phyloP scores from a whole-genome alignment of 1,140 invertebrate species.

The Himalopsyche phryganea region DNA sequence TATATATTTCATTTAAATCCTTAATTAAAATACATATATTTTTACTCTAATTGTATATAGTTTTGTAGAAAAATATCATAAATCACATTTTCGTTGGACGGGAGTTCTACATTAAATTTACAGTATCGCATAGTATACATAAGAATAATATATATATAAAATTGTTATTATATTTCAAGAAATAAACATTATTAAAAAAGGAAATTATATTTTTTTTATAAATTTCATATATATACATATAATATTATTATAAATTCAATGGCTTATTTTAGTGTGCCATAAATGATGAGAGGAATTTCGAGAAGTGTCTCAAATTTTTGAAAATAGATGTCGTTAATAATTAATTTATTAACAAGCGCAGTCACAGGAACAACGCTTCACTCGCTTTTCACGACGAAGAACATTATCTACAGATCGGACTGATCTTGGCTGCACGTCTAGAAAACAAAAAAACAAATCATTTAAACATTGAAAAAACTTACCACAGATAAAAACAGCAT shows the following conservation, averaged over 20 bases:
- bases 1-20: slow-evolving; percentile 12
- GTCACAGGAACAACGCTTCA: slow-evolving; percentile 61
- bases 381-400: slow-evolving; percentile 51
- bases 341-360: slow-evolving; percentile 52
- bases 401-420: slow-evolving; percentile 43
- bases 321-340: not conserved
- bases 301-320: too few species aligned
- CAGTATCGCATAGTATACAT: not conserved
- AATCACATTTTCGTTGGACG: slow-evolving; percentile 16
- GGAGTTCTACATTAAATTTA: slow-evolving; percentile 3
- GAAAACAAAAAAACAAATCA: slow-evolving; percentile 28
- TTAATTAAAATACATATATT: slow-evolving; percentile 12
- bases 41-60: slow-evolving; percentile 10
- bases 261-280: too few species aligned
- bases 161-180: too few species aligned
- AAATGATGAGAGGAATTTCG: too few species aligned
- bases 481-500: not conserved
- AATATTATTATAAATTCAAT: too few species aligned
- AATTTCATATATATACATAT: too few species aligned
- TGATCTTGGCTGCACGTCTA: slow-evolving; percentile 61
- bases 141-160: too few species aligned
- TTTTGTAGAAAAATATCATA: slow-evolving; percentile 5
- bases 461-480: slow-evolving; percentile 3
- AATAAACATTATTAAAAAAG: too few species aligned
- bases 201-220: too few species aligned